Evolutionary conservation across 2,113 vertebrate species (phyloP), one percentile per base, ranked within the genome.

Genomic region (Phalacrocorax carbo): DNA sequence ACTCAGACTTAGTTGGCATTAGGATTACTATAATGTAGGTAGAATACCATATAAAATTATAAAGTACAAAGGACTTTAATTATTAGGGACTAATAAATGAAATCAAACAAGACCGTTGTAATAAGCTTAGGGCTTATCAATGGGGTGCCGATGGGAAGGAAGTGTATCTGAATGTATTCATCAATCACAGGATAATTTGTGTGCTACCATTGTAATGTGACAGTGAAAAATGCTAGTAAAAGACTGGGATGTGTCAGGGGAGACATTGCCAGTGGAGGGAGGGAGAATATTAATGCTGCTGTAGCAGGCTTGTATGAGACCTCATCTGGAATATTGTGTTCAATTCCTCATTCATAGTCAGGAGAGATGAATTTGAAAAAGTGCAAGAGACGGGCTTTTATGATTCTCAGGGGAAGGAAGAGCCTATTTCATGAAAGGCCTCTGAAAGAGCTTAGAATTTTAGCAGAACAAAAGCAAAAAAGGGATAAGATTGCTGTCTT

Each of bases 241-340:
- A 91, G 81, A 48, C 89, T 91, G 89, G 84, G 18, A 91, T 85
- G 57, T 94, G 82, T 72, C 93, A 94, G 52, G 70, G 91, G 73
- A 96, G 86, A 57, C 30, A 68, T 94, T 96, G 94, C 73, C 84
- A 96, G 77, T 10, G 34, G 57, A 96, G 75, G 73, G 72, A 94
- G 73, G 61, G 44, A 93, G 93, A 96, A 93, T 96, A 90, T 94
- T 97, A 94, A 95, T 96, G 93, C 1, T 49, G 60, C 81, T 58
- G 81, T 82, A 80, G 81, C 87, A 93, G 66, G 27, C 78, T 79
- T 82, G 87, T 84, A 72, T 93, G 34, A 90, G 87, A 87, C 78
- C 34, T 96, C 87, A 94, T 97, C 89, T 96, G 84, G 95, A 91
- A 94, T 96, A 93, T 94, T 91, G 73, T 94, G 88, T 91, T 96